Evolutionary conservation across 2,888 invertebrate species (phyloP), one percentile per base, ranked within the genome.

Genomic region (Diaphora mendica): DNA sequence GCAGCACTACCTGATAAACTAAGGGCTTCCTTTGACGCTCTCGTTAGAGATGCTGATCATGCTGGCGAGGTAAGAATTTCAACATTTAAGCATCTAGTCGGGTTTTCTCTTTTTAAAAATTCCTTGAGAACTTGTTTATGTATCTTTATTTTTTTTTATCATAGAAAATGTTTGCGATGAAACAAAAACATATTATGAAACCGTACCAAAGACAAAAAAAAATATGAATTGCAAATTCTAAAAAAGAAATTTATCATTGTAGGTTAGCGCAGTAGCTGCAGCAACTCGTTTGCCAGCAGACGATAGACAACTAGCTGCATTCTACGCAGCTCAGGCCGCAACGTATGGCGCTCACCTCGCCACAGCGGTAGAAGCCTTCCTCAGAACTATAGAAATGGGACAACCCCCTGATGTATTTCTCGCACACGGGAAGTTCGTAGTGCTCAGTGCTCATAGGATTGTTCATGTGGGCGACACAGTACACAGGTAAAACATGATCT

Each of bases 391-490:
- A 64, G 98, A 99, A 88, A 98, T 98, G 92, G 99, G 99, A 88
- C 98, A 99, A 90, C 99, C 99, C 62, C 99, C 99, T 0, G 98
- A 98, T 92, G 97, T 97, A 79, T 99, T 99, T 92, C 97, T 99
- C 71, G 98, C 98, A 23, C 98, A 99, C 90, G 98, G 98, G 71
- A 99, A 99, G 92, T 99, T 99, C 92, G 99, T 99, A 17, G 98
- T 99, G 55, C 96, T 99, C 69, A 98, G 98, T 90, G 99, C 99
- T 42, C 99, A 99, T 90, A 97, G 99, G 91, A 96, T 99, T 88
- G 98, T 99, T 33, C 98, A 98, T 90, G 99, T 99, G 77, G 99
- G 99, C 70, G 99, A 99, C 94, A 98, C 98, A 69, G 98, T 99
- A 44, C 97, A 99, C 91, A 93, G 94, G 95, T 95, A 77, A 77